Conservation (phyloP, 1,140 invertebrate genomes). For the Drosophila setifemur region DNA sequence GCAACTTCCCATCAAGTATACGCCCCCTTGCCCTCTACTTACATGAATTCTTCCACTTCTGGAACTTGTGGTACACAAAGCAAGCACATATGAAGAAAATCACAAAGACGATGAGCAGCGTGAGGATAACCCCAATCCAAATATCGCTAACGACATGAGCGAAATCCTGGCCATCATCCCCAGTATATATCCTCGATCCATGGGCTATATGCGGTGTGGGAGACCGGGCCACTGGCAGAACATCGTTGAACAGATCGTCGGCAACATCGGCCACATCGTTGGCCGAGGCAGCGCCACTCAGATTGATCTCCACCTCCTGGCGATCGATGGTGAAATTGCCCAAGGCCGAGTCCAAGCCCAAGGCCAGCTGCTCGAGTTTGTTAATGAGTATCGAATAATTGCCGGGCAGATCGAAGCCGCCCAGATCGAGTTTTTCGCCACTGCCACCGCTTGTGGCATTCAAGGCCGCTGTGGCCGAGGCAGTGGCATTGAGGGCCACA, state of each 20-base stretch:
- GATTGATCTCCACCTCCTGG: slow-evolving; percentile 73
- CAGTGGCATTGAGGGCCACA: slow-evolving; percentile 40
- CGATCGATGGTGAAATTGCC: slow-evolving; percentile 75
- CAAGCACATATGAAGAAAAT: slow-evolving; percentile 86
- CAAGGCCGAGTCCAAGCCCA: slow-evolving; percentile 72
- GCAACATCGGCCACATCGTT: slow-evolving; percentile 60
- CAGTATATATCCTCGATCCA: slow-evolving; percentile 58
- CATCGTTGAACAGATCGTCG: slow-evolving; percentile 59
- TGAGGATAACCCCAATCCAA: slow-evolving; percentile 86
- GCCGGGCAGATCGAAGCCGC: slow-evolving; percentile 71
- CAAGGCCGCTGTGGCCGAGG: slow-evolving; percentile 17
- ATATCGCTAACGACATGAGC: slow-evolving; percentile 83
- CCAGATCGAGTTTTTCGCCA: slow-evolving; percentile 61
- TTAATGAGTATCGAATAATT: slow-evolving; percentile 82
- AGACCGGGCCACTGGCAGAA: slow-evolving; percentile 50
- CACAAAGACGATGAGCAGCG: slow-evolving; percentile 85
- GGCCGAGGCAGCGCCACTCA: slow-evolving; percentile 49
- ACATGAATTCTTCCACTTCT: slow-evolving; percentile 87
- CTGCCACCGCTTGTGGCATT: slow-evolving; percentile 38
- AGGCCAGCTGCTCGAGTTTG: slow-evolving; percentile 75
- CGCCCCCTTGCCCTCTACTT: slow-evolving; percentile 59
- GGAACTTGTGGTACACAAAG: slow-evolving; percentile 86
- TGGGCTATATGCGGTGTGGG: slow-evolving; percentile 56
- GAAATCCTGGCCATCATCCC: slow-evolving; percentile 75
- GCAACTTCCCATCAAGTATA: slow-evolving; percentile 59